Evolutionary conservation across 1,140 invertebrate species (phyloP).

Genomic region (Drosophila busckii): DNA sequence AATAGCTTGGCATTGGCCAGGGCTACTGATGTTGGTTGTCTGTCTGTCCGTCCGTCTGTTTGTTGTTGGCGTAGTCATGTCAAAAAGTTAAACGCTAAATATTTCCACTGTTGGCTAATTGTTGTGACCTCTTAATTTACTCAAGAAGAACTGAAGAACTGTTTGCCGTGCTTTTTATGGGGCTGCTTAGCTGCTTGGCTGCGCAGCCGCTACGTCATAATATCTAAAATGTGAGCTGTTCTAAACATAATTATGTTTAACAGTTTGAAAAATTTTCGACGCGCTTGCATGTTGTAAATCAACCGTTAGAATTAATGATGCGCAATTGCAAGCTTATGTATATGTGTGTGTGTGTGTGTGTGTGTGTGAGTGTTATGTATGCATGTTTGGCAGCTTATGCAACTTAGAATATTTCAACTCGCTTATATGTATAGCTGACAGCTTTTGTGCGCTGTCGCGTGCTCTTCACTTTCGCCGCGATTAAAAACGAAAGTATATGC

Average conservation of each 20-base stretch:
- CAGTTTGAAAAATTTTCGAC: constrained; percentile 41
- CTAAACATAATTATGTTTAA: constrained; percentile 67
- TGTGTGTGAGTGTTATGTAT: too few species aligned
- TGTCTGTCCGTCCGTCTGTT: constrained; percentile 1
- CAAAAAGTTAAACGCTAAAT: constrained; percentile 71
- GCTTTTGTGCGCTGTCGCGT: background rate
- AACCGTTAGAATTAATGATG: constrained; percentile 73
- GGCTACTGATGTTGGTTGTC: constrained; percentile 1
- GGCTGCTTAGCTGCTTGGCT: constrained; percentile 42
- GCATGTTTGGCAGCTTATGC: too few species aligned
- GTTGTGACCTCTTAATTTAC: constrained; percentile 79
- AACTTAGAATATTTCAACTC: too few species aligned
- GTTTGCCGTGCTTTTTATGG: constrained; percentile 39
- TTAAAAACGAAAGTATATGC: constrained; percentile 35
- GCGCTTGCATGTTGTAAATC: constrained; percentile 50
- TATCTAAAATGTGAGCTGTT: constrained; percentile 57
- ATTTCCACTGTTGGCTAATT: constrained; percentile 78
- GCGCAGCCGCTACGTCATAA: constrained; percentile 26
- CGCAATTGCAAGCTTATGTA: constrained; percentile 39
- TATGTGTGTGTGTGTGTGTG: too few species aligned
- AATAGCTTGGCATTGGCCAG: constrained; percentile 54
- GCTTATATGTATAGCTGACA: constrained; percentile 10
- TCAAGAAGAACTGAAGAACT: constrained; percentile 67
- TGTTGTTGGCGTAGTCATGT: constrained; percentile 37
- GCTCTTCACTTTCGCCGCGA: constrained; percentile 23